Evolutionary conservation across 2,797 vertebrate genomes (phyloP).

Genomic region (Echiichthys vipera): DNA sequence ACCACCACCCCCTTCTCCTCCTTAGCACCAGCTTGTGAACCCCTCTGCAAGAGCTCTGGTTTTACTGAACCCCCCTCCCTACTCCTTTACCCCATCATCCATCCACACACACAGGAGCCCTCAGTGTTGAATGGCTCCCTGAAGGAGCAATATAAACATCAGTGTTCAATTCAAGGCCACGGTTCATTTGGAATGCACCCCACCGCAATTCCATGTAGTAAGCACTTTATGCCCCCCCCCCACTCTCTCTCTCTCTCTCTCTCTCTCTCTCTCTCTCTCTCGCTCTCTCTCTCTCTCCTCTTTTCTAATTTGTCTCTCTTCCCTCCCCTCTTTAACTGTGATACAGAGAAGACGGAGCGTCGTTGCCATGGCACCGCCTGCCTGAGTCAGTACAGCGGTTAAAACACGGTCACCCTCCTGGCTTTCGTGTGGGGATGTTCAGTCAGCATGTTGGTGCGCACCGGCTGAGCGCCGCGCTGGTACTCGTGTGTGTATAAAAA

Average conservation of each 20-base stretch:
- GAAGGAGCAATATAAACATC: slow-evolving; percentile 69
- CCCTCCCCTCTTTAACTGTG: slow-evolving; percentile 5
- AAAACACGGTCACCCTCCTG: slow-evolving; percentile 61
- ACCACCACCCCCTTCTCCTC: slow-evolving; percentile 31
- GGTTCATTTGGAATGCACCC: slow-evolving; percentile 62
- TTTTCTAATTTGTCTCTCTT: slow-evolving; percentile 20
- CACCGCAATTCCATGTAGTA: slow-evolving; percentile 53
- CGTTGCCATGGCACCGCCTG: slow-evolving; percentile 75
- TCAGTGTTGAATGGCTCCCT: slow-evolving; percentile 49
- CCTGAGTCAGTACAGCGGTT: slow-evolving; percentile 61
- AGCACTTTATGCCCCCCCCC: slow-evolving; percentile 24
- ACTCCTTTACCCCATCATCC: slow-evolving; percentile 39
- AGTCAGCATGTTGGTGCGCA: slow-evolving; percentile 45
- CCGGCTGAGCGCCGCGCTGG: slow-evolving; percentile 40
- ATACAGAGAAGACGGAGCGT: slow-evolving; percentile 26
- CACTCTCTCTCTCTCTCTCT: slow-evolving; percentile 14
- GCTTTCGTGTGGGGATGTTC: slow-evolving; percentile 50
- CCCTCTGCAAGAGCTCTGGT: slow-evolving; percentile 49
- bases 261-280: slow-evolving; percentile 36
- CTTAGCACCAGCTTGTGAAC: slow-evolving; percentile 63
- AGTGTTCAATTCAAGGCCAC: slow-evolving; percentile 61
- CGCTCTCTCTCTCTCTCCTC: not conserved
- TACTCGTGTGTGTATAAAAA: not conserved
- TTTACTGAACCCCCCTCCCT: slow-evolving; percentile 34
- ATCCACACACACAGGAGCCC: slow-evolving; percentile 47